These are phyloP conservation scores for Magallana gigas DNA, from an alignment of 1,140 invertebrate species.

Conservation along the genomic window DNA sequence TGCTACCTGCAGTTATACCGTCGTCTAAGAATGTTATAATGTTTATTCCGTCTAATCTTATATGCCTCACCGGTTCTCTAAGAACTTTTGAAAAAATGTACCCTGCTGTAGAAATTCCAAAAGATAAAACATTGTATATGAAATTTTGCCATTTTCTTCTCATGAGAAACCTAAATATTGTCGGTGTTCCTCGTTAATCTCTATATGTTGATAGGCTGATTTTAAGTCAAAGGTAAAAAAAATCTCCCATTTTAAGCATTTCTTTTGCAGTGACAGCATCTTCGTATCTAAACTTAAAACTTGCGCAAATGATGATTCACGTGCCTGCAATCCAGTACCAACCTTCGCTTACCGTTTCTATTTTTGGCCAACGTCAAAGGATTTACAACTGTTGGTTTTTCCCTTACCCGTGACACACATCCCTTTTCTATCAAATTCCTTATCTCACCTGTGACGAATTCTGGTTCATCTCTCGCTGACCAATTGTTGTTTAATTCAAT, in stretches of 20 bases:
- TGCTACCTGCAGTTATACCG: slow-evolving; percentile 20
- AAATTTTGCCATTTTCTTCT: slow-evolving; percentile 32
- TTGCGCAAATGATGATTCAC: slow-evolving; percentile 49
- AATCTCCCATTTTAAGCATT: slow-evolving; percentile 39
- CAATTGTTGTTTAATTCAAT: slow-evolving; percentile 41
- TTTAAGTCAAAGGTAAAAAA: slow-evolving; percentile 54
- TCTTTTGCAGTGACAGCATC: slow-evolving; percentile 32
- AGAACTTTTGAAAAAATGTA: slow-evolving; percentile 52
- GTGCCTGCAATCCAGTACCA: slow-evolving; percentile 44
- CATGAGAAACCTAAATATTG: slow-evolving; percentile 48
- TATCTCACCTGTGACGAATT: slow-evolving; percentile 41
- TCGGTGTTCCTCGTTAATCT: slow-evolving; percentile 32
- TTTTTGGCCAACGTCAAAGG: slow-evolving; percentile 46
- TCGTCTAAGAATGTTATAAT: slow-evolving; percentile 52
- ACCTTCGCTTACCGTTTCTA: slow-evolving; percentile 25
- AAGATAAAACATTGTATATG: slow-evolving; percentile 47
- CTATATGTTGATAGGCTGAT: slow-evolving; percentile 52
- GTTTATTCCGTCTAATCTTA: slow-evolving; percentile 15
- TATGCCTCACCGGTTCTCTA: slow-evolving; percentile 20
- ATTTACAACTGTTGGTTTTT: slow-evolving; percentile 25
- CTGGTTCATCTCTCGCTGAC: slow-evolving; percentile 29
- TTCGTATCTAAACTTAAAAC: slow-evolving; percentile 53
- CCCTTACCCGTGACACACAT: background rate
- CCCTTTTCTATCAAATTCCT: slow-evolving; percentile 15
- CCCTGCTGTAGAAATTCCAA: slow-evolving; percentile 46